Conservation (phyloP, 2,888 invertebrate genomes). For the Eilema sororculum region DNA sequence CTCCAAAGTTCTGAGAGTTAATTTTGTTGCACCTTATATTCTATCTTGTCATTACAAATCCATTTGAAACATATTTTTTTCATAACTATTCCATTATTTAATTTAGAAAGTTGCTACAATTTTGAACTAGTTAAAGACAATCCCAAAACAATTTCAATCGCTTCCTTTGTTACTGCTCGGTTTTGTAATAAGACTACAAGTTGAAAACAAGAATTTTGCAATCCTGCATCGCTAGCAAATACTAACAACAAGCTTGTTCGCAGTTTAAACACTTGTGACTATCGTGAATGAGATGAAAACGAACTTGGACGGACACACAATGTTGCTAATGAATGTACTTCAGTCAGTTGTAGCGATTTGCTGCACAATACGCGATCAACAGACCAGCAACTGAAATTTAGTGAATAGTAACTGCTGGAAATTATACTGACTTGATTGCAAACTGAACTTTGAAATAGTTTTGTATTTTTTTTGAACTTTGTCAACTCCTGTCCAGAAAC, state of each 20-base stretch:
- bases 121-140: not conserved
- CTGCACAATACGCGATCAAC: constrained; percentile 40
- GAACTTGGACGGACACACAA: constrained; percentile 34
- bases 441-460: constrained; percentile 6
- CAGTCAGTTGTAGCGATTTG: constrained; percentile 17
- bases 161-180: not conserved
- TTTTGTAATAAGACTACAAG: not conserved
- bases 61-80: not conserved
- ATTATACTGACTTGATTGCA: constrained; percentile 18
- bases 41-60: too few relatives aligned
- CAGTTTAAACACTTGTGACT: constrained; percentile 25
- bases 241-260: constrained; percentile 22
- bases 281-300: constrained; percentile 20
- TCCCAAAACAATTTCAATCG: not conserved
- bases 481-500: not conserved
- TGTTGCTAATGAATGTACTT: constrained; percentile 33
- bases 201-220: not conserved
- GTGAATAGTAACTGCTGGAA: constrained; percentile 30
- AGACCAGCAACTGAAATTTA: constrained; percentile 22
- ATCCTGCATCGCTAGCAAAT: not conserved
- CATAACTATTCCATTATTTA: not conserved
- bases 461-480: not conserved
- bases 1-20: too few relatives aligned
- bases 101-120: not conserved
- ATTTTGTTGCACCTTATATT: too few relatives aligned